Percentiles rank a stretch among this genome's conserved stretches.
These are phyloP conservation scores for Alsophila aescularia DNA, from an alignment of 2,888 invertebrate species.

Conservation along the genomic window DNA sequence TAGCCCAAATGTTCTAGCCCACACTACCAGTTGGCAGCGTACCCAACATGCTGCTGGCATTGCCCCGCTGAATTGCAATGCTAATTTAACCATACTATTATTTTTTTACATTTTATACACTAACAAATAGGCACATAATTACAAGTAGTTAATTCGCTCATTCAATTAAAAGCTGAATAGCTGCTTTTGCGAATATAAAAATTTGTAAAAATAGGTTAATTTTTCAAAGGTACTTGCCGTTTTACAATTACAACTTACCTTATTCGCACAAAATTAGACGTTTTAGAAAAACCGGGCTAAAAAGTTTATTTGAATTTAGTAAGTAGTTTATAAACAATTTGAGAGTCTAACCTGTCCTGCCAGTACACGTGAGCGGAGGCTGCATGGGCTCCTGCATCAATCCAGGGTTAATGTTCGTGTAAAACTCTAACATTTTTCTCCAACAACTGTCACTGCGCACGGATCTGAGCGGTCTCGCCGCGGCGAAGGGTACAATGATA, in stretches of 20 bases:
- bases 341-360: slow-evolving; percentile 85
- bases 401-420: slow-evolving; percentile 85
- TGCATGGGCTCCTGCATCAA: slow-evolving; percentile 85
- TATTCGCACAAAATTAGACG: background rate
- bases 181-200: too few relatives aligned
- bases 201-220: too few relatives aligned
- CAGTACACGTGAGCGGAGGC: slow-evolving; percentile 85
- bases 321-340: background rate
- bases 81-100: too few relatives aligned
- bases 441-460: slow-evolving; percentile 52
- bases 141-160: too few relatives aligned
- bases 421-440: slow-evolving; percentile 88
- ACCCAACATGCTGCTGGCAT: too few relatives aligned
- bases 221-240: too few relatives aligned
- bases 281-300: background rate
- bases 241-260: background rate
- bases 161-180: too few relatives aligned
- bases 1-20: too few relatives aligned
- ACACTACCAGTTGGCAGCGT: too few relatives aligned
- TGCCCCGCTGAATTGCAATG: too few relatives aligned
- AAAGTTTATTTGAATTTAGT: background rate
- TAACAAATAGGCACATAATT: too few relatives aligned
- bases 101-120: too few relatives aligned
- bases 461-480: slow-evolving; percentile 17
- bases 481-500: slow-evolving; percentile 14